phyloP scores from a whole-genome alignment of 92 coral and sea anemone species.

The Pocillopora meandrina region DNA sequence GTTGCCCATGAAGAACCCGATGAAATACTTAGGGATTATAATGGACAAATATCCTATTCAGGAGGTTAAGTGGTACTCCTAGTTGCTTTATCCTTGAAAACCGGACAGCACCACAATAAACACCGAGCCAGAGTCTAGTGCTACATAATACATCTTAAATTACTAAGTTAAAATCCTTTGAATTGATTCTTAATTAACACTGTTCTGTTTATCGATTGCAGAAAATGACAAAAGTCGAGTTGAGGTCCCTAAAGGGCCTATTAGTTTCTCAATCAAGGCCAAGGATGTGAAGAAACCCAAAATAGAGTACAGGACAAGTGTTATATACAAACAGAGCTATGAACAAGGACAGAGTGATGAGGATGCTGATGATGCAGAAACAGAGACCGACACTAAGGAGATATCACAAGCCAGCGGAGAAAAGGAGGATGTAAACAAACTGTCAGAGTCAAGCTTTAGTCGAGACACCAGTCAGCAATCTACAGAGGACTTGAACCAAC shows the following conservation, averaged over 20 bases:
- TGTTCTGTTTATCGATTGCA: neutral
- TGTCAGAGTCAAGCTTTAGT: constrained; percentile 18
- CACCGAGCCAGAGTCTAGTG: too few species aligned
- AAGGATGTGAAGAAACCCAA: constrained; percentile 83
- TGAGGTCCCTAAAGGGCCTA: constrained; percentile 65
- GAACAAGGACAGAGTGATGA: constrained; percentile 94
- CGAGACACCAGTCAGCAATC: constrained; percentile 15
- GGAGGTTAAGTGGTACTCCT: too few species aligned
- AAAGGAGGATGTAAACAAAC: constrained; percentile 21
- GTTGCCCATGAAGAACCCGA: too few species aligned
- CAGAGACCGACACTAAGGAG: constrained; percentile 38
- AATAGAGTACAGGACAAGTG: constrained; percentile 91
- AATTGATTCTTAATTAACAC: neutral
- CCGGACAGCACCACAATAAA: too few species aligned
- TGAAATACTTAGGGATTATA: too few species aligned
- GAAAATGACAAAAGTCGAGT: constrained; percentile 7
- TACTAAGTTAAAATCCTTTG: neutral
- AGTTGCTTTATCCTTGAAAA: too few species aligned
- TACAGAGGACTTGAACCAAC: constrained; percentile 43
- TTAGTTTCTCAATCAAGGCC: constrained; percentile 92
- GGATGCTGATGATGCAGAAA: constrained; percentile 57
- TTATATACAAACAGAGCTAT: constrained; percentile 86
- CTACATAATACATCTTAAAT: too few species aligned
- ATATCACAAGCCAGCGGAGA: constrained; percentile 40
- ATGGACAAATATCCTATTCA: too few species aligned